Base-by-base conservation (phyloP, 2,113 vertebrate species). In the Psittacara wagleri region DNA sequence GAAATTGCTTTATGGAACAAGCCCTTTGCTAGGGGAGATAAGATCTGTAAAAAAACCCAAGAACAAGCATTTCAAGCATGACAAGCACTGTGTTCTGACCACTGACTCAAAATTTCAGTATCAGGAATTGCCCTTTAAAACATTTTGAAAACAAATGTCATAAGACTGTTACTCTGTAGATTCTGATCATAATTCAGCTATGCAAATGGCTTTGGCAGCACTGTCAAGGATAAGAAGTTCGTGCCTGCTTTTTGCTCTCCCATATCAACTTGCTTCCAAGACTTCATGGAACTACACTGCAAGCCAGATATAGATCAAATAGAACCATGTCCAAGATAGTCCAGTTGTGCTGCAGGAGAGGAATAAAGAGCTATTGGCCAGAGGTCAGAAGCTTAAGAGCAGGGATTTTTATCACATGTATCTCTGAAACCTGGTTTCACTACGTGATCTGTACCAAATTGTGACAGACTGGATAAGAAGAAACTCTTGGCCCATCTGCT, bases 1-100 rank as follows among this genome's bases (percentile, higher is more conserved):
- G 99, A 98, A 91, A 99, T 99, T 72, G 97, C 98, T 82, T 24
- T 98, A 46, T 98, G 98, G 91, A 99, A 98, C 51, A 99, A 96
- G 10, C 98, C 98, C 5, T 96, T 61, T 11, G 97, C 95, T 95
- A 99, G 57, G 2, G 98, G 98, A 57, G 99, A 99, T 22, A 99
- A 94, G 67, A 98, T 20, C 99, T 99, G 97, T 46, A 57, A 70
- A 75, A 63, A n/a, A 62, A 72, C 14, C 5, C 66, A 92, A 76
- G 43, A 70, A 25, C 13, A 23, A 52, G 44, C 43, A 52, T 76
- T 33, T 72, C 55, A 55, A 49, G 27, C 23, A 75, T n/a, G 63
- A 25, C 15, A 48, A 80, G 54, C 16, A 13, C 20, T 39, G 8
- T 13, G 8, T 33, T 80, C 37, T 62, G 15, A 29, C 19, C 10